Percentiles rank a stretch among this genome's conserved stretches.
Conservation (phyloP, 2,888 invertebrate genomes). For the Meghimatium bilineatum region DNA sequence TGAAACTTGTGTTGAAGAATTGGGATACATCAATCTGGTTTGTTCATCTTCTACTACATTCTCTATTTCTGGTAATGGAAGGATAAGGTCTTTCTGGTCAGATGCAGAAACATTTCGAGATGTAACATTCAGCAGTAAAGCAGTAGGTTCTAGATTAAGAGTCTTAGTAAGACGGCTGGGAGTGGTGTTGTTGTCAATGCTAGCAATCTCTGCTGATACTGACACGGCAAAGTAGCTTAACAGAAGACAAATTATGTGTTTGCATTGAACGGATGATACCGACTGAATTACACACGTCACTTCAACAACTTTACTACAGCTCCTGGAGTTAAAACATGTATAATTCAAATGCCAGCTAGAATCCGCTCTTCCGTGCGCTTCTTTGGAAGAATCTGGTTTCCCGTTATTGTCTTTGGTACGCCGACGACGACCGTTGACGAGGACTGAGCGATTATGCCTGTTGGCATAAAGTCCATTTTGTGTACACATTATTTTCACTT, state of each 20-base stretch:
- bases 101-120: not conserved
- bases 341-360: too few relatives aligned
- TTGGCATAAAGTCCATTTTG: not conserved
- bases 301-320: not conserved
- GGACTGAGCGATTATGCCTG: not conserved
- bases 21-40: not conserved
- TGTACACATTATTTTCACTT: slow-evolving; percentile 4
- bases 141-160: not conserved
- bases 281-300: not conserved
- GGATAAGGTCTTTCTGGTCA: not conserved
- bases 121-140: not conserved
- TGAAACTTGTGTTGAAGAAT: not conserved
- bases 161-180: not conserved
- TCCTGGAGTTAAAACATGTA: not conserved
- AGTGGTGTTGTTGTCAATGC: too few relatives aligned
- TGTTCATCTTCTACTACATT: not conserved
- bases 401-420: too few relatives aligned
- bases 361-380: not conserved
- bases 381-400: not conserved
- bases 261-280: not conserved
- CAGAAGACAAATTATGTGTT: slow-evolving; percentile 22
- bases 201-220: not conserved
- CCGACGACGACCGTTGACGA: not conserved
- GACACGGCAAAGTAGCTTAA: slow-evolving; percentile 22
- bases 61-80: not conserved